Base-by-base conservation (phyloP, 2,888 invertebrate species). In the Enchytraeus crypticus region DNA sequence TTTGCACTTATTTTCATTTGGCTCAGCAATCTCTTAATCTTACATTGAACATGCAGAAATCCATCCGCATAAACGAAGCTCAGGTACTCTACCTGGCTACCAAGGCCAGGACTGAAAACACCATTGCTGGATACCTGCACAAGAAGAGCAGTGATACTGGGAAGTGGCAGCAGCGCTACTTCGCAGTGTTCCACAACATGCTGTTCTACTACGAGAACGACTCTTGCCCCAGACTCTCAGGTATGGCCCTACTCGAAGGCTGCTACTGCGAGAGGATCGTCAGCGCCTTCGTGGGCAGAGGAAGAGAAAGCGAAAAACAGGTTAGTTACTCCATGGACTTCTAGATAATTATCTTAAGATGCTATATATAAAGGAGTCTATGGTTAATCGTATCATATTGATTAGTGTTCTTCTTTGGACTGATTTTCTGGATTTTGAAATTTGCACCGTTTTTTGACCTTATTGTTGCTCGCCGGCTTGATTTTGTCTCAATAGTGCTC, bases 191-290 rank as follows among this genome's bases (percentile, higher is more conserved):
- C 43, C 84, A 92, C 88, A 92, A 92, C 80, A 81, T 92, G 72
- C 81, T 92, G 70, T 92, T 92, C 81, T 92, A 92, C 82, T 92
- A 89, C 80, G 92, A 92, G 75, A 87, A 86, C 57, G 91, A 92
- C 74, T 84, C 85, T 73, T 86, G 86, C 71, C 83, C 84, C 26
- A 82, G 88, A 34, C 91, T 91, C 0, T 88, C 88, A 0, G 92
- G 92, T 0, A 86, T 91, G 23, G 84, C 92, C 27, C 82, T 92
- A 67, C 82, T 92, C 57, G 92, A 92, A 77, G 92, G 92, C 0
- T 90, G 90, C 71, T 92, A 90, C 81, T 79, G 78, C 64, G 78
- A 79, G 62, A 70, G 77, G 38, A 69, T 76, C 30, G 69, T 78
- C 55, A 60, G 38, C 18, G 56, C 58, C n/a, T 32, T 30, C 38